A percentile compares a stretch with the other conserved stretches of the same genome.
phyloP scores from a whole-genome alignment of 2,113 vertebrate genomes.

The Sinocyclocheilus maitianheensis region DNA sequence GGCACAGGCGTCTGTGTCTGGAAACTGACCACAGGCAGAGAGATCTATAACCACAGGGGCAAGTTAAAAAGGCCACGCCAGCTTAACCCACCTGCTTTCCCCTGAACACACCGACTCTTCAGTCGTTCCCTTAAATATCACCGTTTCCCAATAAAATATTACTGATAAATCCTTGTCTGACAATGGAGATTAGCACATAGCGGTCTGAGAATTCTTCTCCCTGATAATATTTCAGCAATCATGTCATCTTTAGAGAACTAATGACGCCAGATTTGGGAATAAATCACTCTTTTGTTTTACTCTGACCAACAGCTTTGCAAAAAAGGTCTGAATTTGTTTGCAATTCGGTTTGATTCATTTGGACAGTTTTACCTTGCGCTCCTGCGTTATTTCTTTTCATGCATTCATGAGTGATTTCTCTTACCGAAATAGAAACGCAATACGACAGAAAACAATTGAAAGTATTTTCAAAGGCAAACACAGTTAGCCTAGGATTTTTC shows the following conservation, averaged over 20 bases:
- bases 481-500: not conserved
- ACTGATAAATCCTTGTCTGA: too few species aligned
- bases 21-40: constrained; percentile 27
- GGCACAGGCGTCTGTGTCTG: not conserved
- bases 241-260: not conserved
- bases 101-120: not conserved
- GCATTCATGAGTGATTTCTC: not conserved
- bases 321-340: too few species aligned
- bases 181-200: too few species aligned
- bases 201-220: not conserved
- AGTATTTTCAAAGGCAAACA: not conserved
- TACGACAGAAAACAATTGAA: not conserved
- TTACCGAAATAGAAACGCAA: not conserved
- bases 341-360: too few species aligned
- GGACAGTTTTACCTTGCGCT: too few species aligned
- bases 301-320: too few species aligned
- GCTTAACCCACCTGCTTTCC: not conserved
- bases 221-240: not conserved
- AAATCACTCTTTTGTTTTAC: not conserved
- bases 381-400: too few species aligned
- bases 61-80: not conserved
- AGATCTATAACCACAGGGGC: constrained; percentile 1
- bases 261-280: not conserved
- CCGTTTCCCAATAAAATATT: not conserved
- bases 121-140: not conserved